These are phyloP conservation scores for Clarias magur DNA, from an alignment of 2,113 vertebrate genomes.

Conservation along the genomic window DNA sequence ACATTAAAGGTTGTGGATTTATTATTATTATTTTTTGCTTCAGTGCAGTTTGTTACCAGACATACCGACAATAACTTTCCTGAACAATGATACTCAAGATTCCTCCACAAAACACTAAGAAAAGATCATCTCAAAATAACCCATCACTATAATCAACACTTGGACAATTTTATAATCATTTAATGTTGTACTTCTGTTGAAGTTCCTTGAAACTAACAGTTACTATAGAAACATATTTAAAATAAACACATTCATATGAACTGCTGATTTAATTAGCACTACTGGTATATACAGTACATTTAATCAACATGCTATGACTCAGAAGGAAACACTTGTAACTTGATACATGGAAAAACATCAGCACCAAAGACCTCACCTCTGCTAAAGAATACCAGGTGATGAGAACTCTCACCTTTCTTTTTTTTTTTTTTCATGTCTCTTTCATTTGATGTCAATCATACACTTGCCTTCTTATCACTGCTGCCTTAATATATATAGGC, in stretches of 20 bases:
- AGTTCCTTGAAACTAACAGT: not conserved
- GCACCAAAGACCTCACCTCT: not conserved
- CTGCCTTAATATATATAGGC: not conserved
- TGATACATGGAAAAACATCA: not conserved
- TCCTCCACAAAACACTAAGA: not conserved
- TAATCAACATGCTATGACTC: too few relatives aligned
- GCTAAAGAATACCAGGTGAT: not conserved
- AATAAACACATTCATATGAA: not conserved
- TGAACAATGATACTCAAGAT: too few relatives aligned
- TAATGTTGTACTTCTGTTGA: not conserved
- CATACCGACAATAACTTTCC: too few relatives aligned
- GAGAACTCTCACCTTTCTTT: not conserved
- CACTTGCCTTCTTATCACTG: not conserved
- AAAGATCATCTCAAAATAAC: not conserved
- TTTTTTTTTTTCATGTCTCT: not conserved
- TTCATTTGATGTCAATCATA: not conserved
- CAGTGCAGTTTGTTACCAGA: not conserved
- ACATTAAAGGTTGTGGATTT: not conserved
- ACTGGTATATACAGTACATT: too few relatives aligned
- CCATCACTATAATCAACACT: not conserved
- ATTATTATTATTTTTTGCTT: too few relatives aligned
- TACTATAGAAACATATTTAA: not conserved
- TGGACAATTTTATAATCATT: not conserved
- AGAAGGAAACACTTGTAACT: not conserved
- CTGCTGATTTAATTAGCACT: too few relatives aligned